phyloP scores from a whole-genome alignment of 2,888 invertebrate species.

The Proisotoma minuta region DNA sequence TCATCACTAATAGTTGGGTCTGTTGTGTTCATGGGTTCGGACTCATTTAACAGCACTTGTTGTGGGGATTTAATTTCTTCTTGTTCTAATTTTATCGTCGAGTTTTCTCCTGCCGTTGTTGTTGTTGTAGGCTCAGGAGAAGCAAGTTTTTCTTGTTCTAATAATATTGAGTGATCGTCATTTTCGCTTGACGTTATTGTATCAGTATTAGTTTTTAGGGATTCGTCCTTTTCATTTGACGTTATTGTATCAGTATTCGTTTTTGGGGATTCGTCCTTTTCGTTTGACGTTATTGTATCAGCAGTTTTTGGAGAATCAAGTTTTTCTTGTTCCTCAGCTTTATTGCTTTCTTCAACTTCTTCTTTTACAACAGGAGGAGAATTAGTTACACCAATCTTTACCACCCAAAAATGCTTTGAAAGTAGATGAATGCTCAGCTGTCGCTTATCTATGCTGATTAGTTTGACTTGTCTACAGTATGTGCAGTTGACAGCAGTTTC shows the following conservation, averaged over 20 bases:
- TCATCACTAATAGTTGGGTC: no score
- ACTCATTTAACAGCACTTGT: neutral
- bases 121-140: no score
- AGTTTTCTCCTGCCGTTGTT: no score
- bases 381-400: neutral
- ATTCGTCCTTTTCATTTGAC: no score
- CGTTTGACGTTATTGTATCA: neutral
- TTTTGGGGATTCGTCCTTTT: no score
- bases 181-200: no score
- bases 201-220: no score
- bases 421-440: conserved; percentile 75
- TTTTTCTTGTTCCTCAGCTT: neutral
- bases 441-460: conserved; percentile 77
- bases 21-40: neutral
- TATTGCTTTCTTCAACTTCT: neutral
- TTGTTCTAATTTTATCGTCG: no score
- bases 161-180: no score
- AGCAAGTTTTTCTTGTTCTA: no score
- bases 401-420: conserved; percentile 63
- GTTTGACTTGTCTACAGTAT: conserved; percentile 79
- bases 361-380: neutral
- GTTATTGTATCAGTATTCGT: no score
- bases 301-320: neutral
- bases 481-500: conserved; percentile 57
- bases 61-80: no score